Conservation (phyloP, 2,113 vertebrate genomes). For the Atlantisia rogersi region DNA sequence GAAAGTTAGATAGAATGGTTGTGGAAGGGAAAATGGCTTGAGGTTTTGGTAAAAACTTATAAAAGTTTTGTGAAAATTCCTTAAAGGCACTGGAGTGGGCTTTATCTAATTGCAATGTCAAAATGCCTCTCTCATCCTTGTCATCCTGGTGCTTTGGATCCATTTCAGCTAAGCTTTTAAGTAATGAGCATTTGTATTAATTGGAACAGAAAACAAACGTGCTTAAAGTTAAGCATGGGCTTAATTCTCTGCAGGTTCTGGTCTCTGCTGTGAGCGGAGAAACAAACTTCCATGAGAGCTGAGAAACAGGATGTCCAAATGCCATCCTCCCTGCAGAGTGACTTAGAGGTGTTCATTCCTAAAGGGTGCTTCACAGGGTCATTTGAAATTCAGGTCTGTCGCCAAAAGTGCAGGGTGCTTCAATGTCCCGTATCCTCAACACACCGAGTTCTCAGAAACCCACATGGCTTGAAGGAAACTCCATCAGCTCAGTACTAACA, state of each 20-base stretch:
- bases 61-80: not conserved
- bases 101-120: not conserved
- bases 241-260: not conserved
- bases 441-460: not conserved
- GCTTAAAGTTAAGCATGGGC: not conserved
- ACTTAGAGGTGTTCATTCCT: not conserved
- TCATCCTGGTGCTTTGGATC: not conserved
- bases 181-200: not conserved
- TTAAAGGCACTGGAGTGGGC: not conserved
- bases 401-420: not conserved
- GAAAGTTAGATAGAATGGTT: constrained; percentile 15
- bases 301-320: not conserved
- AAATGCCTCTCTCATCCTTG: not conserved
- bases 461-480: not conserved
- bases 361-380: not conserved
- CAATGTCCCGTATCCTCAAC: fast-evolving
- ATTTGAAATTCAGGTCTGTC: not conserved
- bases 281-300: not conserved
- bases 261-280: not conserved
- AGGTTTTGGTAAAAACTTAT: not conserved
- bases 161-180: not conserved
- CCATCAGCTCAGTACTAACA: not conserved
- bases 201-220: not conserved
- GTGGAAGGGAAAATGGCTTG: not conserved
- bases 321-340: not conserved